Base-by-base conservation (phyloP, 23 tunicate genomes). In the Diplosoma virens region DNA sequence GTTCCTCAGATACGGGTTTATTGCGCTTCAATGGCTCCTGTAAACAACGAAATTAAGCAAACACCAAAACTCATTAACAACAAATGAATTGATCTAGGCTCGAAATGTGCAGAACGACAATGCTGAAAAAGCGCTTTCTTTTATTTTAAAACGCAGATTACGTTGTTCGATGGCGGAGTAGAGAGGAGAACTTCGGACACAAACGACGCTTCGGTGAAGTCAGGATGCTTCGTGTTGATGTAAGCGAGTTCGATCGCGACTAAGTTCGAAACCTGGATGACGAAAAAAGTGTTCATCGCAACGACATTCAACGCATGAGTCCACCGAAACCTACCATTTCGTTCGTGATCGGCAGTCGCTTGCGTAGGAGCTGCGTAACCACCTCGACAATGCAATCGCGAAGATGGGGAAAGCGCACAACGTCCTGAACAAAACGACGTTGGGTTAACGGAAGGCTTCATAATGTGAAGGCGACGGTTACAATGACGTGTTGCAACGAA, bases 171-270 rank as follows among this genome's bases (percentile, higher is more conserved):
- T 27, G 59, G 82, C 11, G 25, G 75, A 72, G 72, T 71, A 17
- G 75, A 18, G 20, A 68, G 60, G 53, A 89, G 24, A 33, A 89
- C 71, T 58, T 89, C 96, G 2, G 96, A 75, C 2, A 75, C 70
- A 32, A 83, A 60, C 33, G 71, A 72, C 3, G 86, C 77, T 28
- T 94, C 94, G 0, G 94, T 59, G 41, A 94, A 94, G 37, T 94
- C 98, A 6, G 98, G 98, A 54, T 94, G 98, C 46, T 84, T 94
- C 22, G 98, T 94, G 78, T 94, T 94, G 64, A 94, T 94, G 73
- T 94, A 94, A 0, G 98, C 81, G 25, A 94, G 85, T 63, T 94
- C 98, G 66, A 87, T 94, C 25, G 86, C 85, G 2, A 94, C 93
- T 24, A 94, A 48, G 68, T 94, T 74, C 30, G 88, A 53, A 25